phyloP scores from a whole-genome alignment of 2,113 vertebrate genomes.

The Dicrurus megarhynchus region DNA sequence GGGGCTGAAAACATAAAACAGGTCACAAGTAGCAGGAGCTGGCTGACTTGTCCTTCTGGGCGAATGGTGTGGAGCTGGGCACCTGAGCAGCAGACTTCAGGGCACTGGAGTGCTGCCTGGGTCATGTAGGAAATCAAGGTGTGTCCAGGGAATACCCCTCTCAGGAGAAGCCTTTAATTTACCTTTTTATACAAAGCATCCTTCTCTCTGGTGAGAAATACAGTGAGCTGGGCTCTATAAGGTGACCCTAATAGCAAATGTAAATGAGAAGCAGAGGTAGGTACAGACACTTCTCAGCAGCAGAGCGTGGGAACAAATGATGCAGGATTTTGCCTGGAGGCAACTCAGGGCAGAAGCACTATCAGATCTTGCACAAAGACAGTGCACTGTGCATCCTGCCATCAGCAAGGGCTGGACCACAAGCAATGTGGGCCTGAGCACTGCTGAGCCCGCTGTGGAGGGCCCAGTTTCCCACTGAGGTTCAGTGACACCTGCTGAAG shows the following conservation, averaged over 20 bases:
- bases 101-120: not conserved
- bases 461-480: not conserved
- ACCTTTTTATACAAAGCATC: not conserved
- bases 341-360: not conserved
- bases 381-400: not conserved
- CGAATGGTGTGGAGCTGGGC: not conserved
- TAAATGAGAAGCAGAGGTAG: slow-evolving; percentile 1
- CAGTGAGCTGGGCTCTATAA: not conserved
- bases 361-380: not conserved
- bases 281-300: not conserved
- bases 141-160: not conserved
- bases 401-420: not conserved
- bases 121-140: not conserved
- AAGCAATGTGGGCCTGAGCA: not conserved
- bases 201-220: not conserved
- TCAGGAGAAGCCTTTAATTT: not conserved
- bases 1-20: not conserved
- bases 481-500: not conserved
- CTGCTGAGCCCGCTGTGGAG: fast-evolving
- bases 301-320: not conserved
- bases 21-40: not conserved
- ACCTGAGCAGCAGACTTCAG: not conserved
- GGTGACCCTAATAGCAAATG: not conserved
- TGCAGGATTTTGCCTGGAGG: slow-evolving; percentile 40
- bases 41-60: not conserved